A percentile compares a stretch with the other conserved stretches of the same genome.
These are phyloP conservation scores for Acrocephalus scirpaceus DNA, from an alignment of 2,797 vertebrate genomes.

Conservation along the genomic window DNA sequence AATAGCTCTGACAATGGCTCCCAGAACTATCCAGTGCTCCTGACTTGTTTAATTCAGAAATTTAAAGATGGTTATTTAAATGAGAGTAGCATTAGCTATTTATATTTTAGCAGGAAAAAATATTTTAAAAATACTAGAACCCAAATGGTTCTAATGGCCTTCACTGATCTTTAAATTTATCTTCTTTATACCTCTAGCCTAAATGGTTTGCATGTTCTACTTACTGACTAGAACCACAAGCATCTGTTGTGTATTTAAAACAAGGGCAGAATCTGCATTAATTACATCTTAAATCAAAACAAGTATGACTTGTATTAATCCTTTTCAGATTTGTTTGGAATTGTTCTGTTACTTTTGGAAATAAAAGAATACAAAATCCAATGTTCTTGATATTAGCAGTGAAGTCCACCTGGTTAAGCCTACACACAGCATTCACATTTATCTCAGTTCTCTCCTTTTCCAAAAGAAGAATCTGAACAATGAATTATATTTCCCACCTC, in stretches of 20 bases:
- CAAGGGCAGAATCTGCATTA: neutral
- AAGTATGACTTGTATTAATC: neutral
- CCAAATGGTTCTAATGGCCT: neutral
- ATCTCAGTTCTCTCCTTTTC: neutral
- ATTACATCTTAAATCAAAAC: conserved; percentile 1
- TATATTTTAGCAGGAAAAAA: neutral
- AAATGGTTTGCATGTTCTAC: neutral
- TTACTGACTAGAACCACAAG: conserved; percentile 34
- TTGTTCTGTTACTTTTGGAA: neutral
- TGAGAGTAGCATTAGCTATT: neutral
- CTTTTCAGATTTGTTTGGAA: neutral
- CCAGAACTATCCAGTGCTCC: neutral
- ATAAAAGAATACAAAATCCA: neutral
- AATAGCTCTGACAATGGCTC: neutral
- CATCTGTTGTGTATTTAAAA: conserved; percentile 30
- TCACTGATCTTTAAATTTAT: neutral
- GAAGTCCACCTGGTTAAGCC: neutral
- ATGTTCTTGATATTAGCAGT: neutral
- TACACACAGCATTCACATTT: neutral
- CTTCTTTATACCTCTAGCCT: neutral
- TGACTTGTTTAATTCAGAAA: neutral
- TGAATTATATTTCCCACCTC: neutral
- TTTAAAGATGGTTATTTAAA: neutral
- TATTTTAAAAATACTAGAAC: neutral
- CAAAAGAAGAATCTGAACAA: neutral